phyloP scores from a whole-genome alignment of 2,797 vertebrate genomes.

The Anguilla anguilla region DNA sequence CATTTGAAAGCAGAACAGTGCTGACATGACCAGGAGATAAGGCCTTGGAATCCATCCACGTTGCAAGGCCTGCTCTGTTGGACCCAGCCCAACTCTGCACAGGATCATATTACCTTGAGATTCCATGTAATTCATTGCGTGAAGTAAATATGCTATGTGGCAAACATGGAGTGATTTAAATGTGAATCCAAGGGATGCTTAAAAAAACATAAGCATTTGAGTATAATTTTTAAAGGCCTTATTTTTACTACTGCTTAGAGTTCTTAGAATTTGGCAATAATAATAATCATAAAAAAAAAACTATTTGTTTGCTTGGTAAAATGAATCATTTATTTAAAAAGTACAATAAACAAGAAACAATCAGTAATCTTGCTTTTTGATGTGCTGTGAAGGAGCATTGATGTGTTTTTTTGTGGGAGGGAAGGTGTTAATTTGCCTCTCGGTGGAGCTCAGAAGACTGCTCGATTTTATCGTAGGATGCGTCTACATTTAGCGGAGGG shows the following conservation, averaged over 20 bases:
- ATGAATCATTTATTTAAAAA: background rate
- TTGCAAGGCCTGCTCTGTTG: constrained; percentile 46
- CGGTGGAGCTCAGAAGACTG: constrained; percentile 2
- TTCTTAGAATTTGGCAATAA: background rate
- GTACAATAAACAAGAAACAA: background rate
- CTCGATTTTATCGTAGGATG: background rate
- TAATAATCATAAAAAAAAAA: background rate
- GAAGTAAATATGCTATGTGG: constrained; percentile 58
- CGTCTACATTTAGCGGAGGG: constrained; percentile 12
- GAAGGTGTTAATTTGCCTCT: background rate
- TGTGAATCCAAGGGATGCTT: constrained; percentile 37
- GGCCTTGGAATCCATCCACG: constrained; percentile 34
- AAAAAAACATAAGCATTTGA: no score
- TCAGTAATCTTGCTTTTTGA: background rate
- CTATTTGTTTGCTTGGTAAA: background rate
- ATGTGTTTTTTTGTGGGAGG: background rate
- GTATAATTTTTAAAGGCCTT: background rate
- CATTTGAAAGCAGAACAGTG: constrained; percentile 26
- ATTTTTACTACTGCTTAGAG: background rate
- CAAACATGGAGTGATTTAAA: constrained; percentile 50
- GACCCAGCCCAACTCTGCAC: constrained; percentile 49
- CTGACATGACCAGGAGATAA: constrained; percentile 32
- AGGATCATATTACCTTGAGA: constrained; percentile 59
- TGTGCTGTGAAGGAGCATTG: background rate
- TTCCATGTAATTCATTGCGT: constrained; percentile 57